Base-by-base conservation (phyloP, 2,113 vertebrate genomes). In the Morone saxatilis region DNA sequence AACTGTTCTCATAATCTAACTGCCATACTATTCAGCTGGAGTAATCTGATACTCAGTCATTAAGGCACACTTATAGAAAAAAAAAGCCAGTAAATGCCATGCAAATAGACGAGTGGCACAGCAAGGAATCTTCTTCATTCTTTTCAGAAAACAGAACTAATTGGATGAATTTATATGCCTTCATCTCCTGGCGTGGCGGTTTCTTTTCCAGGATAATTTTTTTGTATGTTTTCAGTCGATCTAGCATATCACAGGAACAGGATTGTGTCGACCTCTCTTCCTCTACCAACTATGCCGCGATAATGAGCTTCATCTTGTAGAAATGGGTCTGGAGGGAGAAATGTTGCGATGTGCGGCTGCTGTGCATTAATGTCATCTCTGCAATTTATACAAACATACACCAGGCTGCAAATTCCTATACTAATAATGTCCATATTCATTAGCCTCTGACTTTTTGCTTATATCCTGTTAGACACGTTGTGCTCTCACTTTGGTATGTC, bases 261-360 rank as follows among this genome's bases (percentile, higher is more conserved):
- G 65, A 81, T 50, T 50, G 62, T 80, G 53, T 72, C 12, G 48
- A 85, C 80, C 78, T 79, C 63, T 82, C 62, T 66, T 73, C 73
- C 80, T 43, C 51, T 4, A 5, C 54, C 38, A 62, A 70, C 22
- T 67, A 57, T 54, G 48, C 50, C 20, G 53, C 66, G 56, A 81
- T 88, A 84, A 77, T 61, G 78, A 83, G 86, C 83, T 79, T 68
- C 80, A 76, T 86, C 79, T 69, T 14, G 57, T 4, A 73, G 68
- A 57, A 70, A 63, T 38, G 16, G 41, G 31, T 74, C 76, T 48
- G 31, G 19, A 17, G 72, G 65, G 57, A 61, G 53, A 31, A 43
- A 76, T 16, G 41, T 13, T 48, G 63, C 1, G 6, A 56, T 10
- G 53, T 36, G 71, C 6, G 5, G 63, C 76, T 40, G 72, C 67